These are phyloP conservation scores for Morus bassanus DNA, from an alignment of 2,797 vertebrate genomes.

Conservation along the genomic window DNA sequence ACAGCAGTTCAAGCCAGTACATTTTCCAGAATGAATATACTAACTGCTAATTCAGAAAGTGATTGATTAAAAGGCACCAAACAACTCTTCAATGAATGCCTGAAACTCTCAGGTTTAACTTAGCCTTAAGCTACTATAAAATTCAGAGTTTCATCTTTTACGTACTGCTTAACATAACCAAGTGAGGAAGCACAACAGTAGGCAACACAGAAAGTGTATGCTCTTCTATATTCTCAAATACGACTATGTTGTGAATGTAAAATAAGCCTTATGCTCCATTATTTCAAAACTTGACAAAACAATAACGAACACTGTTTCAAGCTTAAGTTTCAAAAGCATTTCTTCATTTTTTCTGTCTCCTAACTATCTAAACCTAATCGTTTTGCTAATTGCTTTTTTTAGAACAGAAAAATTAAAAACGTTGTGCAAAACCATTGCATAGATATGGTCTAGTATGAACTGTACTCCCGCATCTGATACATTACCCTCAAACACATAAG, in stretches of 20 bases:
- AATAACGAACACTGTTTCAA: not conserved
- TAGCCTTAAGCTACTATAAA: not conserved
- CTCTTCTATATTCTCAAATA: not conserved
- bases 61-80: not conserved
- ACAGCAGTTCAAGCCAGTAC: slow-evolving; percentile 39
- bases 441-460: not conserved
- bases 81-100: not conserved
- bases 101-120: not conserved
- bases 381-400: not conserved
- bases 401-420: not conserved
- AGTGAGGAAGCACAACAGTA: not conserved
- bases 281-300: not conserved
- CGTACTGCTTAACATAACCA: not conserved
- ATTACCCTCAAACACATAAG: not conserved
- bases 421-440: not conserved
- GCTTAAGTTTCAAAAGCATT: not conserved
- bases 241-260: not conserved
- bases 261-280: not conserved
- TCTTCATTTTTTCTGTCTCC: not conserved
- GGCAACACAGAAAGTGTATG: not conserved
- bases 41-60: not conserved
- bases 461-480: not conserved
- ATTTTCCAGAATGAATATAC: not conserved
- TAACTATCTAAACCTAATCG: not conserved
- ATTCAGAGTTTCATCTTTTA: not conserved